phyloP scores from a whole-genome alignment of 2,888 invertebrate species.

The Tenthredo amoena region DNA sequence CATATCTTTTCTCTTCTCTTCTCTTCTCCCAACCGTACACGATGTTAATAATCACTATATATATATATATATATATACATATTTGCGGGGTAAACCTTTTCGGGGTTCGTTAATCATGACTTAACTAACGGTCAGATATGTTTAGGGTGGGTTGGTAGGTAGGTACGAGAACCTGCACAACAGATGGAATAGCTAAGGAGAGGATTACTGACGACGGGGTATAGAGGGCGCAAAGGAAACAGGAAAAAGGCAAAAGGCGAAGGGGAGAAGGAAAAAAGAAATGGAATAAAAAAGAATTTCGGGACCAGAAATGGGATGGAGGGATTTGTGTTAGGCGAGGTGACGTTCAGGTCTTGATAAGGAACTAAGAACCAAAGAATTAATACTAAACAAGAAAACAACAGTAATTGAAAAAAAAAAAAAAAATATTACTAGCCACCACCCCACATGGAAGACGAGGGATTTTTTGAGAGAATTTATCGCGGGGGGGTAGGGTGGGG shows the following conservation, averaged over 20 bases:
- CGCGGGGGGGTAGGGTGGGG: slow-evolving; percentile 14
- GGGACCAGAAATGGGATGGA: not conserved
- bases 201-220: not conserved
- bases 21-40: not conserved
- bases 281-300: not conserved
- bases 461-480: slow-evolving; percentile 35
- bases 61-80: not conserved
- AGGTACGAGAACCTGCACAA: not conserved
- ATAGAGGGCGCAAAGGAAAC: not conserved
- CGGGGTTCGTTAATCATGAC: not conserved
- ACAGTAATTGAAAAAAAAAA: not conserved
- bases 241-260: not conserved
- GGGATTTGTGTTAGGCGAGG: not conserved
- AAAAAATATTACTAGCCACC: not conserved
- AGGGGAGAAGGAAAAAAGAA: not conserved
- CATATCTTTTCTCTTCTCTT: not conserved
- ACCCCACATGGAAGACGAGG: slow-evolving; percentile 49
- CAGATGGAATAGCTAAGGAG: not conserved
- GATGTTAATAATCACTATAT: not conserved
- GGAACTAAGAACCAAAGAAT: not conserved
- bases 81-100: not conserved
- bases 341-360: not conserved
- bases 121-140: not conserved
- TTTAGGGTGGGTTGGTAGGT: not conserved
- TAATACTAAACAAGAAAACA: not conserved